Conservation (phyloP, 2,113 vertebrate genomes). For the Ornithorhynchus anatinus region DNA sequence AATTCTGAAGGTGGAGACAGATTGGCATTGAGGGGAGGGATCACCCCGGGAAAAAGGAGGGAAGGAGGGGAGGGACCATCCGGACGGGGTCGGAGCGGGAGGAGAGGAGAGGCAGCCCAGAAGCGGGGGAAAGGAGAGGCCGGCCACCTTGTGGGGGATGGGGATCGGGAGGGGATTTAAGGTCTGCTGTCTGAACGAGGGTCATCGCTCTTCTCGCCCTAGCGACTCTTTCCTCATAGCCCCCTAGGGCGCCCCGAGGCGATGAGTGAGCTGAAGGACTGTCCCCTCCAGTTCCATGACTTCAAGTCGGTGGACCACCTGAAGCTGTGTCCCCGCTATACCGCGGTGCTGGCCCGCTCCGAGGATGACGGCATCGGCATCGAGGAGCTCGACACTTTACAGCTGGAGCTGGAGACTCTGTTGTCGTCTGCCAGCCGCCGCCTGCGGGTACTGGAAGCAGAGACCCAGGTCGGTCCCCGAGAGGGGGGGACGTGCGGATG, state of each 20-base stretch:
- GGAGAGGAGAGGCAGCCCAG: not conserved
- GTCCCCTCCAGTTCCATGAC: slow-evolving; percentile 96
- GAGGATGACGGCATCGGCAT: slow-evolving; percentile 98
- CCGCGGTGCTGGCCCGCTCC: slow-evolving; percentile 91
- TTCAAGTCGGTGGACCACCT: slow-evolving; percentile 97
- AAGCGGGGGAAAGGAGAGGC: not conserved
- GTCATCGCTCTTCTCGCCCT: not conserved
- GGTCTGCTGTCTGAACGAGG: not conserved
- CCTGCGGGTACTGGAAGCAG: slow-evolving; percentile 91
- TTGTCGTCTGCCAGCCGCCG: slow-evolving; percentile 93
- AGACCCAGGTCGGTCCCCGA: slow-evolving; percentile 86
- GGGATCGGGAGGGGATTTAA: slow-evolving; percentile 18
- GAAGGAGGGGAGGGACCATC: not conserved
- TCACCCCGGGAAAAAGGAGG: slow-evolving; percentile 18
- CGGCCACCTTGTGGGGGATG: not conserved
- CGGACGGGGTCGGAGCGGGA: not conserved
- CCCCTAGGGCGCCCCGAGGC: slow-evolving; percentile 7
- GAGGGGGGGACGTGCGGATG: not conserved
- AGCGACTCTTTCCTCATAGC: not conserved
- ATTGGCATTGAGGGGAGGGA: not conserved
- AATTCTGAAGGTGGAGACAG: not conserved
- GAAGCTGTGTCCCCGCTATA: slow-evolving; percentile 95
- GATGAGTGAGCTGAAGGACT: slow-evolving; percentile 98
- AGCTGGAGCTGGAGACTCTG: slow-evolving; percentile 95
- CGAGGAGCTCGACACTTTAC: slow-evolving; percentile 95